Percentiles rank a stretch among this genome's conserved stretches.
Conservation (phyloP, 2,113 vertebrate species). For the Mugil cephalus region DNA sequence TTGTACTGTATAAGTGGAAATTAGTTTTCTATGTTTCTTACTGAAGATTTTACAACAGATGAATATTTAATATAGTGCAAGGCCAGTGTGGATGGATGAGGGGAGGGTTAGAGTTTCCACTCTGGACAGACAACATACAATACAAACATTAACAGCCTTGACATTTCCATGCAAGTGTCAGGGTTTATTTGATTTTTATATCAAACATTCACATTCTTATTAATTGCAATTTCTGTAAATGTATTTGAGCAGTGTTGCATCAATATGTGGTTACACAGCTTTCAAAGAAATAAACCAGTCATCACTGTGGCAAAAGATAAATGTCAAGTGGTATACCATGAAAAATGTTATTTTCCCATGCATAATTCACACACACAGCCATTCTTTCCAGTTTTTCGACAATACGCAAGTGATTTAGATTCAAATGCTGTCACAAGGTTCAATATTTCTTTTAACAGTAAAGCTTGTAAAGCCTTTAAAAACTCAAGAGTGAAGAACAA, state of each 20-base stretch:
- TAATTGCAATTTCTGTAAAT: background rate
- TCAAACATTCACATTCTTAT: too few relatives aligned
- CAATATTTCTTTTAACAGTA: too few relatives aligned
- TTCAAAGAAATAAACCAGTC: too few relatives aligned
- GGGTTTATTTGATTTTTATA: background rate
- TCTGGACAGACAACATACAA: conserved; percentile 24
- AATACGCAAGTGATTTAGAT: too few relatives aligned
- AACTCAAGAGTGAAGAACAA: too few relatives aligned
- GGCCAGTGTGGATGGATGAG: conserved; percentile 13
- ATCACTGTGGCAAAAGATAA: too few relatives aligned
- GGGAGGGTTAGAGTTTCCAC: conserved; percentile 25
- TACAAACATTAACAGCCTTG: background rate
- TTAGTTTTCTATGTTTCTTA: conserved; percentile 12
- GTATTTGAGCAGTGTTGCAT: background rate
- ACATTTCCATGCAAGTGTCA: conserved; percentile 30
- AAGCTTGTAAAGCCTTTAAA: too few relatives aligned
- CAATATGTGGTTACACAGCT: conserved; percentile 7
- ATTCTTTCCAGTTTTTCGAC: too few relatives aligned
- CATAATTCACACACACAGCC: too few relatives aligned
- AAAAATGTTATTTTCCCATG: too few relatives aligned
- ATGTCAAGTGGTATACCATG: too few relatives aligned
- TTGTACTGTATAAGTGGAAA: background rate
- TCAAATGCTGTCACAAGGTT: too few relatives aligned
- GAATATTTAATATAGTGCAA: conserved; percentile 51
- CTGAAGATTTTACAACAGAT: conserved; percentile 15